Evolutionary conservation across 1,140 invertebrate genomes (phyloP), one percentile per base, ranked within the genome.

Genomic region (Papilio xuthus): DNA sequence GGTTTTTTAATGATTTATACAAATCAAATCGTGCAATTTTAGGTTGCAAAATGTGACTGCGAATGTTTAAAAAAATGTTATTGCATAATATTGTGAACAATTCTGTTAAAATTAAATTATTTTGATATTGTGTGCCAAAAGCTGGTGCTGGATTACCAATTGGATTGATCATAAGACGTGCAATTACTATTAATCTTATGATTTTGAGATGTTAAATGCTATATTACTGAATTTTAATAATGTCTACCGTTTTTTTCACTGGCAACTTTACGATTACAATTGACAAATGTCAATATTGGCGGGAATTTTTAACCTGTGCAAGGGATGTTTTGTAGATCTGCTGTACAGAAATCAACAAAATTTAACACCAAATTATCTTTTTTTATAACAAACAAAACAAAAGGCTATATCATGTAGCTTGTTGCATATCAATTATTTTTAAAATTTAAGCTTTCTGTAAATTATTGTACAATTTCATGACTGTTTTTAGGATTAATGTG

Each of bases 401-500:
- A 80, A 81, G 78, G 89, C 89, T 91, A 91, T 86, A 23, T 86
- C 71, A 44, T 81, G 88, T 90, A 91, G 91, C 91, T 92, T 93
- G 81, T 92, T 91, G 92, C 92, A 93, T 93, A 93, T 93, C 92
- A 93, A 89, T 91, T 91, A 86, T 84, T 79, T 79, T 78, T 85
- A 73, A 79, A 37, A 89, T 71, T 83, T 89, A 91, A 89, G 90
- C 89, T 91, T 92, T 87, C 73, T 90, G 92, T 93, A 93, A 93
- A 93, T 92, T 91, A 91, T 91, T 93, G 92, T 93, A 93, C 77
- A 86, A 92, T 82, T 91, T 90, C 88, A 85, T 86, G 87, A 89
- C 88, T 91, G 90, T 91, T 88, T 81, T 88, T 90, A 92, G 88
- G 80, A 79, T 84, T 81, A 87, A 88, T 78, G 80, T 84, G 83